Evolutionary conservation across 1,140 invertebrate genomes (phyloP), one percentile per base, ranked within the genome.

Genomic region (Drosophila takahashii): DNA sequence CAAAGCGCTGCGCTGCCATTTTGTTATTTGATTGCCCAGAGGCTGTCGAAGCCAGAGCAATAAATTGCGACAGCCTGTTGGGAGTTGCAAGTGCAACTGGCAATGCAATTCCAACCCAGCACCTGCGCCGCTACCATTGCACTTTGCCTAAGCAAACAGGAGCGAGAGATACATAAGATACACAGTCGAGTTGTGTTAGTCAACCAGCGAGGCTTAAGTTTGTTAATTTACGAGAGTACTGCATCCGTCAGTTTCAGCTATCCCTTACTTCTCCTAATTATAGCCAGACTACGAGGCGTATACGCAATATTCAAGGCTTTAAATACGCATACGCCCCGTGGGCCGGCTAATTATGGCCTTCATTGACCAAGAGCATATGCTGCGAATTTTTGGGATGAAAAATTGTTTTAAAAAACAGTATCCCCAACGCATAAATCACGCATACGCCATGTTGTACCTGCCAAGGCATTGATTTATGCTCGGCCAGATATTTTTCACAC

Each of bases 1-100:
- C 72, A 76, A 76, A 76, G 72, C 60, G 72, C 72, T 48, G 60
- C 29, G 52, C 73, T 47, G 34, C 71, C 72, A 76, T 76, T 76
- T 76, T 76, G 60, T 37, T 76, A 57, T 76, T 76, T 76, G 72
- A 76, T 76, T 76, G 72, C 72, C 72, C 37, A 26, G 61, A 76
- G 72, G 72, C 72, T 41, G 59, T 64, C 48, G 56, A 73, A 61
- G 70, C 44, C 36, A 65, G 45, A 36, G 71, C 72, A 76, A 76
- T 76, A 76, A 76, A 76, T 76, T 76, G 39, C 10, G 18, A 0
- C 71, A 39, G 71, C 47, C 71, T 52, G 52, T 58, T 56, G 72
- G 72, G 72, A 74, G 34, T 59, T 32, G 58, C 47, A 13, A 34
- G 32, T 44, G 69, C 69, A 41, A 29, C 36, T 57, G 39, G 4